A percentile compares a stretch with the other conserved stretches of the same genome.
Conservation (phyloP, 2,113 vertebrate species). For the Dermatemys mawii region DNA sequence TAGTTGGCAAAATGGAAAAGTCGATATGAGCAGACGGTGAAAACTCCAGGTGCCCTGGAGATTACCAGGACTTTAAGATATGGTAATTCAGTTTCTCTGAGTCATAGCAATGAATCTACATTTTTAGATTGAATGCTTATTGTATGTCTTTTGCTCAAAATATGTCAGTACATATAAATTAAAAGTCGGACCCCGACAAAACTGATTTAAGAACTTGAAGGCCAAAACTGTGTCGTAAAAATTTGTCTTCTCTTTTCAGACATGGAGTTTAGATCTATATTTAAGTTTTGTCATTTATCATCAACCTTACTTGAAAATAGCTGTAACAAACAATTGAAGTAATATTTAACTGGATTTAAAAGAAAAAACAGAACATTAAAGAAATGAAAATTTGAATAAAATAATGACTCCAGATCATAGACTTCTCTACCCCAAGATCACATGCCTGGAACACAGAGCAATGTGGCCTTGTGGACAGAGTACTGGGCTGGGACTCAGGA, state of each 20-base stretch:
- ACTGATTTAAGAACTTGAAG: slow-evolving; percentile 53
- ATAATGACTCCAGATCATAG: fast-evolving
- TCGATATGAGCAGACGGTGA: slow-evolving; percentile 20
- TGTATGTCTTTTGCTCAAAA: slow-evolving; percentile 52
- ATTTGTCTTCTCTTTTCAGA: slow-evolving; percentile 17
- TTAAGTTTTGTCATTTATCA: background rate
- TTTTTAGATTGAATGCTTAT: slow-evolving; percentile 56
- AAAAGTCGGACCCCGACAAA: slow-evolving; percentile 48
- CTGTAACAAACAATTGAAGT: background rate
- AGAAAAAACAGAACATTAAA: background rate
- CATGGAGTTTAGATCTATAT: background rate
- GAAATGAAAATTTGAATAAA: background rate
- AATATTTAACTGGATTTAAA: background rate
- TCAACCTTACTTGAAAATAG: background rate
- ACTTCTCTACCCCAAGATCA: background rate
- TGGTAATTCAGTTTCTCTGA: slow-evolving; percentile 63
- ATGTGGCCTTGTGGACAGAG: background rate
- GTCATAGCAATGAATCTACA: slow-evolving; percentile 52
- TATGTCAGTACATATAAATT: slow-evolving; percentile 47
- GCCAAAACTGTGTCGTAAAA: slow-evolving; percentile 19
- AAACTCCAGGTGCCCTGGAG: slow-evolving; percentile 58
- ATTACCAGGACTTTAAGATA: slow-evolving; percentile 70
- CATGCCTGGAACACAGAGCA: background rate
- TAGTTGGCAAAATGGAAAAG: slow-evolving; percentile 30
- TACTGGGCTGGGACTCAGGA: background rate